Conservation (phyloP, 2,797 vertebrate species). For the Gorsachius magnificus region DNA sequence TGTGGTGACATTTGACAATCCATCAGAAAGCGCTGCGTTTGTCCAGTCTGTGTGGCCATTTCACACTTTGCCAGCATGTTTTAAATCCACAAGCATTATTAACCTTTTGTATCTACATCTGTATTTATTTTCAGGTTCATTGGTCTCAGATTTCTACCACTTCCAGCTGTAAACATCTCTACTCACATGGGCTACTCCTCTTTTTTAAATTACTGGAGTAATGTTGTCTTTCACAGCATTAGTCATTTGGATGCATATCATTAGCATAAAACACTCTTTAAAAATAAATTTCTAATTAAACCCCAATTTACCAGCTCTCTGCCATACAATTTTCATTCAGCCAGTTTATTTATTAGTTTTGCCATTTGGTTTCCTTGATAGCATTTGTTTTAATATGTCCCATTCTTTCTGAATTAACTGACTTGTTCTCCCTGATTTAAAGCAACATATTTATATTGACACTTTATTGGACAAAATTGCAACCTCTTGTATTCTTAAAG, state of each 20-base stretch:
- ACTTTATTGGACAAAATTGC: conserved; percentile 54
- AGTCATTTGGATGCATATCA: conserved; percentile 12
- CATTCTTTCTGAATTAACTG: conserved; percentile 48
- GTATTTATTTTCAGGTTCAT: neutral
- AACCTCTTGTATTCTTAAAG: conserved; percentile 44
- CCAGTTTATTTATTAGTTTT: conserved; percentile 41
- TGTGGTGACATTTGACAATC: neutral
- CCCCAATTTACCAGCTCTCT: conserved; percentile 52
- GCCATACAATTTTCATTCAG: conserved; percentile 40
- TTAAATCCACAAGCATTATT: neutral
- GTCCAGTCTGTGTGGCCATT: neutral
- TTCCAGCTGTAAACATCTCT: neutral
- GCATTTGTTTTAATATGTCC: conserved; percentile 44
- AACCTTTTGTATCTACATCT: neutral
- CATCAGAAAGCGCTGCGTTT: conserved; percentile 22
- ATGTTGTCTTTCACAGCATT: conserved; percentile 9
- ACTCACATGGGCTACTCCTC: neutral
- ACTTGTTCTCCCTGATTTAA: neutral
- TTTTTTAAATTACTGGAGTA: neutral
- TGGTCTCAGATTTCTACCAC: neutral
- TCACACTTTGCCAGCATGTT: neutral
- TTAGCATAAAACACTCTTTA: conserved; percentile 20
- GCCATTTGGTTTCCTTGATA: conserved; percentile 38
- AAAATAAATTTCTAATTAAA: conserved; percentile 54
- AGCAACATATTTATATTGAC: conserved; percentile 53